Evolutionary conservation across 2,113 vertebrate genomes (phyloP), one percentile per base, ranked within the genome.

Genomic region (Columba janthina): DNA sequence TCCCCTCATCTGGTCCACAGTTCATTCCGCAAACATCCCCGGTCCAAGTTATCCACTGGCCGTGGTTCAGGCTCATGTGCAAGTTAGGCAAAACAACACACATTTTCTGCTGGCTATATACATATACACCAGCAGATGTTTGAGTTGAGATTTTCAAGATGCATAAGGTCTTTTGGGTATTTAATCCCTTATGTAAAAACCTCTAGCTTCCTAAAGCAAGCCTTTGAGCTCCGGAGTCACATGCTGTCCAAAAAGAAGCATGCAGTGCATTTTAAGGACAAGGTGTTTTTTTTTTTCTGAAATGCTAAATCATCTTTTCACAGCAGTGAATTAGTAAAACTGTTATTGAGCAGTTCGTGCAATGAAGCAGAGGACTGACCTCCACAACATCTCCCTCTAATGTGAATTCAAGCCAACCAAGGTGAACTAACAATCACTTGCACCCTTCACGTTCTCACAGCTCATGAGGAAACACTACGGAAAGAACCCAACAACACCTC

Each of bases 351-450:
- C 89, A 81, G 65, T 31, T 94, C 66, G 89, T 95, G 92, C 97
- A 95, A 75, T n/a, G 77, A 96, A 97, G 88, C 93, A 97, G 95
- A 90, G 92, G 76, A 83, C 58, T 82, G 70, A 88, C 74, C 82
- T 60, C 94, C 42, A 36, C 74, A n/a, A 3, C 1, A 2, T 42
- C 60, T 93, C 51, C 53, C 46, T 19, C 65, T 88, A 81, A 76
- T 0, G 2, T 28, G 85, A 96, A 85, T 69, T 65, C 73, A 64
- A 72, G 90, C 90, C 78, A 96, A 28, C 17, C 6, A 15, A 34
- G 56, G 86, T 56, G 54, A 48, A 80, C 51, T 48, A 54, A 89
- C 91, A 92, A 85, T 26, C 66, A 40, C 75, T 64, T 84, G 66
- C 50, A 95, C 83, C 48, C 88, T 85, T 87, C 53, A 40, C 61